These are phyloP conservation scores for Hippasteria phrygiana DNA, from an alignment of 53 echinoderm and acorn worm species.

Conservation along the genomic window DNA sequence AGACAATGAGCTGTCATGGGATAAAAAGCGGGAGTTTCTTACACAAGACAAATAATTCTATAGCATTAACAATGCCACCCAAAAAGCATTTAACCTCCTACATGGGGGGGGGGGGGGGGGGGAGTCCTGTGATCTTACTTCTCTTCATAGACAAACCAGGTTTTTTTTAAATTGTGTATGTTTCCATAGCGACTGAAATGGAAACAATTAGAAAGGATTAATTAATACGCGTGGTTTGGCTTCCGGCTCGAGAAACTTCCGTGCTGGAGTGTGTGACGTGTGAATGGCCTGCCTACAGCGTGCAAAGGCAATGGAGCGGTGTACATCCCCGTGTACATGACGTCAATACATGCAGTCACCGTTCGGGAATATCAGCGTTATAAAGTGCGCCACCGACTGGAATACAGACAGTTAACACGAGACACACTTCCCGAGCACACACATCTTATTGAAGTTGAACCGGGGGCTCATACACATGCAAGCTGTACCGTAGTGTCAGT, in stretches of 20 bases:
- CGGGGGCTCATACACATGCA: not conserved
- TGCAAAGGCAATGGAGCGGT: not conserved
- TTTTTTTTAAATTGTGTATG: not conserved
- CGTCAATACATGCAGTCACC: slow-evolving; percentile 1
- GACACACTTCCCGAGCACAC: not conserved
- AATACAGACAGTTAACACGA: not conserved
- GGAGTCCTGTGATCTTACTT: not conserved
- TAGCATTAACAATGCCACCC: not conserved
- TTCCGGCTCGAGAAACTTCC: not conserved
- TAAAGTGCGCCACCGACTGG: slow-evolving; percentile 47
- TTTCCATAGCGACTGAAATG: slow-evolving; percentile 14
- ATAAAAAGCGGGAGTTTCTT: not conserved
- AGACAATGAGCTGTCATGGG: not conserved
- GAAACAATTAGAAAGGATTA: not conserved
- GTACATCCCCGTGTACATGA: not conserved
- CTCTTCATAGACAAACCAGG: not conserved
- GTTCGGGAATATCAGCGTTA: not conserved
- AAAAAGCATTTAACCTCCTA: not conserved
- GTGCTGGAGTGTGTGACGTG: slow-evolving; percentile 24
- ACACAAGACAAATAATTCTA: not conserved
- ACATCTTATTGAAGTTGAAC: not conserved
- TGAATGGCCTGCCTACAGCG: not conserved
- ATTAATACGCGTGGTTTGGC: slow-evolving; percentile 6
- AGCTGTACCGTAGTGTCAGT: not conserved
- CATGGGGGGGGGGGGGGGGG: not conserved